Evolutionary conservation across 2,797 vertebrate species (phyloP), one percentile per base, ranked within the genome.

Genomic region (Anguilla megastoma): DNA sequence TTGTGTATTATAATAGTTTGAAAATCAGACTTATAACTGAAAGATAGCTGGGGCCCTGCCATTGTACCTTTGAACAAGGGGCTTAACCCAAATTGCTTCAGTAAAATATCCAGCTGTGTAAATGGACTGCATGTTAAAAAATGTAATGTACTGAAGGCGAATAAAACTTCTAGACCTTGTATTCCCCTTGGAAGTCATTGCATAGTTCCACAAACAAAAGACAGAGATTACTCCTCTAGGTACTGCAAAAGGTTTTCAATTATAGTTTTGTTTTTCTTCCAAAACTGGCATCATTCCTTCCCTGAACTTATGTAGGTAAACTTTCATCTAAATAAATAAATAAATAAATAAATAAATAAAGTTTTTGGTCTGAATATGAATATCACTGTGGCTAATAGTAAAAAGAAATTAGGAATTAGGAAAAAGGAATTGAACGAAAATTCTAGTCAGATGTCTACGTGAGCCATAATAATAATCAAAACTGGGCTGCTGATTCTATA

Each of bases 81-180:
- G 54, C 10, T 56, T 56, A 56, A 56, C 10, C 54, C 12, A 2
- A 56, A 56, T 56, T 56, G 10, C 54, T 12, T 12, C 12, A 56
- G 54, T 56, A 56, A 56, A 56, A 56, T 12, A 56, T 16, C 12
- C 54, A 56, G 54, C 54, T 16, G 54, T 56, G 54, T 56, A 56
- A 56, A 56, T 56, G 10, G 12, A 56, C 12, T 56, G 54, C 12
- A 56, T 56, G 12, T 56, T 56, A 12, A 56, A 56, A 56, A 56
- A 56, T 56, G 12, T 12, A 12, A 56, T 16, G 54, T 56, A 56
- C 2, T 56, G 10, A 12, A 21, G 60, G 85, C 33, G 85, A 48
- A 71, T 86, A 74, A 71, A 86, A 74, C 6, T 50, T 86, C 33
- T 36, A 50, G 84, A 27, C 60, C 36, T 48, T 58, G 12, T 58